phyloP scores from a whole-genome alignment of 2,888 invertebrate species.

The Lasioglossum calceatum region DNA sequence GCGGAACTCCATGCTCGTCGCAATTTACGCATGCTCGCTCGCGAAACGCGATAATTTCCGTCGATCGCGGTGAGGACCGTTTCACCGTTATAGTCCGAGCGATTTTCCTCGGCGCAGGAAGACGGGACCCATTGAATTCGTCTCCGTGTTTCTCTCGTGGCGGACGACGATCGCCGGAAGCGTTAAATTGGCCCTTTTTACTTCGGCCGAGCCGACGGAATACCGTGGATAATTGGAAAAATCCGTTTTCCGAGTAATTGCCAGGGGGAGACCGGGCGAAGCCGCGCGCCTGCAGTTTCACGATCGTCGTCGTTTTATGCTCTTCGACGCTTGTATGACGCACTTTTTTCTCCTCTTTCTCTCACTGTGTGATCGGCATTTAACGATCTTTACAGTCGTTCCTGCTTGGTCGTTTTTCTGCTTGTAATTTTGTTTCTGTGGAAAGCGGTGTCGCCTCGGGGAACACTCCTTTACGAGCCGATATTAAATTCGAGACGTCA shows the following conservation, averaged over 20 bases:
- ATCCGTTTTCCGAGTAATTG: constrained; percentile 46
- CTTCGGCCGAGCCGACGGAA: constrained; percentile 12
- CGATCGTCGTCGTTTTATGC: background rate
- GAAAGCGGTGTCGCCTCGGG: background rate
- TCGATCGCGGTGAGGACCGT: constrained; percentile 10
- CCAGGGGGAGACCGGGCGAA: constrained; percentile 1
- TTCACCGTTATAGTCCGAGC: constrained; percentile 61
- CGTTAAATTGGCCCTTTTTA: constrained; percentile 51
- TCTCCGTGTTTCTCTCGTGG: background rate
- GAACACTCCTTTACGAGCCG: background rate
- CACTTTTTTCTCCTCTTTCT: background rate
- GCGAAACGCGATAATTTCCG: constrained; percentile 42
- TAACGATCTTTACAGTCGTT: background rate
- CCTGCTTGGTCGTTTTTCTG: background rate
- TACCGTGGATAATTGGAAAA: constrained; percentile 42
- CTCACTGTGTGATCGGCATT: background rate
- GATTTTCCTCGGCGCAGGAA: constrained; percentile 50
- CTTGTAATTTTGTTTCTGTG: constrained; percentile 4
- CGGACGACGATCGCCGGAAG: constrained; percentile 31
- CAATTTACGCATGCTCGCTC: constrained; percentile 28
- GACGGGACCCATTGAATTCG: constrained; percentile 40
- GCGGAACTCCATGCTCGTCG: constrained; percentile 1
- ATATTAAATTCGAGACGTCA: background rate
- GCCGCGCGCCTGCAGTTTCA: background rate
- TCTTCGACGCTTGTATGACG: background rate